Evolutionary conservation across 1,140 invertebrate genomes (phyloP), one percentile per base, ranked within the genome.

Genomic region (Ips nitidus): DNA sequence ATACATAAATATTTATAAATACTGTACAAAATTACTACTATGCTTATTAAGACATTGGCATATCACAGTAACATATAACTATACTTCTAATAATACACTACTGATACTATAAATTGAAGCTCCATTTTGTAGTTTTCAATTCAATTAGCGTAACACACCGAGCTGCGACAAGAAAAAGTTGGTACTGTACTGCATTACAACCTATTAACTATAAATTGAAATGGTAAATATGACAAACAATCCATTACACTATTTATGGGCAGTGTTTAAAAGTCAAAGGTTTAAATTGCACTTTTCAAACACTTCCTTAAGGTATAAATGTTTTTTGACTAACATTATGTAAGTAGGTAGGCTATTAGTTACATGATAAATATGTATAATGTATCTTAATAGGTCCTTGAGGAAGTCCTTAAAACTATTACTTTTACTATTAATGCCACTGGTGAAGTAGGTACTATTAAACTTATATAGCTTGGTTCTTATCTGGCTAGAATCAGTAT

Each of bases 31-130:
- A 66, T 42, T 71, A 59, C 60, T 22, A 22, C 22, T 22, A 22
- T 22, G 22, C 22, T 22, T 22, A 53, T 36, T 69, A 61, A 59
- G 43, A 22, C 58, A 60, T 72, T 65, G 66, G 67, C 68, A 73
- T 73, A 73, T 73, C 71, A 73, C 71, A 73, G 71, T 72, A 69
- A 72, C 41, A 69, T 59, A 45, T 53, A 47, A 47, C 68, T 22
- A 22, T 22, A 22, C 22, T 22, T 22, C 22, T 22, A 22, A 22
- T 22, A 22, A 22, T 22, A 22, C 22, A 22, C 22, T 22, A 22
- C 22, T 22, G 22, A 22, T 22, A 22, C 22, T 22, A 22, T 22
- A 22, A 22, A 22, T 22, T 22, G 22, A 22, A 22, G 22, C 22
- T 22, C 22, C 22, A 22, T 22, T 22, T 22, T 22, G 22, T 22